Conservation (phyloP, 2,797 vertebrate genomes). For the Halcyon badia region DNA sequence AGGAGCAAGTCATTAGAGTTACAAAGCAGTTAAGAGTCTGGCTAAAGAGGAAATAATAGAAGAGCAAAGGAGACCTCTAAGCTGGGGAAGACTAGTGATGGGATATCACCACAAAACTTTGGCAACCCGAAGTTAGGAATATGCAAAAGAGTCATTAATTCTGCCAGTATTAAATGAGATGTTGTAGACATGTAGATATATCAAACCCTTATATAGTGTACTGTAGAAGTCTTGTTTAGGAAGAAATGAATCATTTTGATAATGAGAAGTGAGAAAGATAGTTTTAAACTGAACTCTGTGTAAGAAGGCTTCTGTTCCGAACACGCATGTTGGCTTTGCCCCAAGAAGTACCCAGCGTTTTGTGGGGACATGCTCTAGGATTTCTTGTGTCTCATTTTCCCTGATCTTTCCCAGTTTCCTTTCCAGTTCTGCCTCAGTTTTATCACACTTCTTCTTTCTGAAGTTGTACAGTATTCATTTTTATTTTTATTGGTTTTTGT, state of each 20-base stretch:
- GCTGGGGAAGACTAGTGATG: not conserved
- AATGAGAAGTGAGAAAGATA: not conserved
- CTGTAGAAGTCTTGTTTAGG: not conserved
- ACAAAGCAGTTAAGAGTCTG: not conserved
- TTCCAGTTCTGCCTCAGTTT: not conserved
- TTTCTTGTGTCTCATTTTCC: not conserved
- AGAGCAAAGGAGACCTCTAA: not conserved
- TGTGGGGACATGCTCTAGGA: accelerated
- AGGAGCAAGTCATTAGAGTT: not conserved
- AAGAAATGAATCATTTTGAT: not conserved
- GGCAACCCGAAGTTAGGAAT: not conserved
- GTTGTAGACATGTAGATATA: not conserved
- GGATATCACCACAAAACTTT: not conserved
- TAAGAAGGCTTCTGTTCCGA: not conserved
- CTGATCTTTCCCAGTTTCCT: not conserved
- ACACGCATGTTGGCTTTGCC: accelerated
- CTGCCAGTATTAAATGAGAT: not conserved
- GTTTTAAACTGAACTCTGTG: not conserved
- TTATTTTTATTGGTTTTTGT: not conserved
- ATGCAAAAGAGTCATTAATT: accelerated
- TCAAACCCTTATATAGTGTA: not conserved
- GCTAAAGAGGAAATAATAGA: not conserved
- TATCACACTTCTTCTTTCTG: not conserved
- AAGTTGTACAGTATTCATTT: not conserved
- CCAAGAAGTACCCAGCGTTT: not conserved